phyloP scores from a whole-genome alignment of 2,888 invertebrate species.

The Orthosia gothica region DNA sequence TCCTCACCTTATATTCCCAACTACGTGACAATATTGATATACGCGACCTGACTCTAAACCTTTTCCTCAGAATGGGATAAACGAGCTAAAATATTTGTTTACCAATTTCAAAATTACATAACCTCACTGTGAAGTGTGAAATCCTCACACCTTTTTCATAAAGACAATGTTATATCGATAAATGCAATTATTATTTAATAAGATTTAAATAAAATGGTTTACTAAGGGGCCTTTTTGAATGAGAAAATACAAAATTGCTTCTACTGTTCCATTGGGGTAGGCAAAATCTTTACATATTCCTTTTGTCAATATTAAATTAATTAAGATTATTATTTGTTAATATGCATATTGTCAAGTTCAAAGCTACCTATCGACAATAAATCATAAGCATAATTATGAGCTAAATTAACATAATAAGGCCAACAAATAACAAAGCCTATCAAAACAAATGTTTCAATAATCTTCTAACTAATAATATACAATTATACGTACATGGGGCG shows the following conservation, averaged over 20 bases:
- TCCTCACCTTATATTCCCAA: background rate
- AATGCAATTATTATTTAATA: too few species aligned
- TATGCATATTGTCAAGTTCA: background rate
- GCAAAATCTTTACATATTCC: background rate
- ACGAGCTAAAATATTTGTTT: constrained; percentile 6
- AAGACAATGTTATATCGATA: too few species aligned
- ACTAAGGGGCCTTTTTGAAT: too few species aligned
- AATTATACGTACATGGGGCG: constrained; percentile 3
- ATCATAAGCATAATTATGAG: background rate
- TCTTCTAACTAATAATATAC: background rate
- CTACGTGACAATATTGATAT: background rate
- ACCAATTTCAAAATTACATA: background rate
- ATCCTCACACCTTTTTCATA: background rate
- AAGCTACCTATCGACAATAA: background rate
- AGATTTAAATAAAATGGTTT: too few species aligned
- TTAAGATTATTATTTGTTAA: background rate
- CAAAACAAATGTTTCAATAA: background rate
- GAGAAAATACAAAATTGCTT: too few species aligned
- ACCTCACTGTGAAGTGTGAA: background rate
- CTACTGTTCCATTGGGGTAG: too few species aligned
- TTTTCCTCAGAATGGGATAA: background rate
- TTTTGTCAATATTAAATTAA: background rate
- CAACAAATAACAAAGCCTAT: constrained; percentile 1
- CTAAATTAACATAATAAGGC: background rate
- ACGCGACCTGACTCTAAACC: background rate